Evolutionary conservation across 1,140 invertebrate species (phyloP).

Genomic region (Apis laboriosa): DNA sequence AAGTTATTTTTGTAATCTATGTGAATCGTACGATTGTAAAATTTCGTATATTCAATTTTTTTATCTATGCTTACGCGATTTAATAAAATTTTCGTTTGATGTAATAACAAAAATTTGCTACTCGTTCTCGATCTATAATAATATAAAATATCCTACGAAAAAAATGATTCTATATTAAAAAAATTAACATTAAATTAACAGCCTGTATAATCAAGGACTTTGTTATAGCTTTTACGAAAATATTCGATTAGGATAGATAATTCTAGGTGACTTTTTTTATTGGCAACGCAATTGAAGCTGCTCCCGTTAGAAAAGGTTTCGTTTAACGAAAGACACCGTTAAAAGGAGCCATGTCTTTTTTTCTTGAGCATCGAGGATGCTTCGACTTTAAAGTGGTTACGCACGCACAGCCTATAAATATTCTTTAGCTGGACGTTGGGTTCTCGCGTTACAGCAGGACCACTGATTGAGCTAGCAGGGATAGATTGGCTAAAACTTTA

Average conservation of each 20-base stretch:
- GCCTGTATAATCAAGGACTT: too few species aligned
- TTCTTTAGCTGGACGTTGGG: slow-evolving; percentile 56
- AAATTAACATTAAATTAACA: too few species aligned
- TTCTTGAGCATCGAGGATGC: slow-evolving; percentile 50
- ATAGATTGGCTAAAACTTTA: slow-evolving; percentile 32
- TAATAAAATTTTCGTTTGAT: too few species aligned
- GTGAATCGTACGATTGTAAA: not conserved
- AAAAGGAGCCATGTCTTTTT: slow-evolving; percentile 38
- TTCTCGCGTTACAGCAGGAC: slow-evolving; percentile 56
- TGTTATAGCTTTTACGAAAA: not conserved
- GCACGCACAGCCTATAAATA: slow-evolving; percentile 52
- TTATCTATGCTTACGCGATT: too few species aligned
- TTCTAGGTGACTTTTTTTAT: not conserved
- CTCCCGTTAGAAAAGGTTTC: not conserved
- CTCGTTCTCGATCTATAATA: too few species aligned
- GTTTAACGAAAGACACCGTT: slow-evolving; percentile 11
- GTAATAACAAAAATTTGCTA: too few species aligned
- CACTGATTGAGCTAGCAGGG: slow-evolving; percentile 21
- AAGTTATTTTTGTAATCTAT: not conserved
- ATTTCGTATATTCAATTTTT: too few species aligned
- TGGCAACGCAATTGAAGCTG: not conserved
- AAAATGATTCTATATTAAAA: too few species aligned
- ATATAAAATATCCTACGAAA: too few species aligned
- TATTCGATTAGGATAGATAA: not conserved
- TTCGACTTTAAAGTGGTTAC: slow-evolving; percentile 51